Base-by-base conservation (phyloP, 2,888 invertebrate genomes). In the Ophion slaviceki region DNA sequence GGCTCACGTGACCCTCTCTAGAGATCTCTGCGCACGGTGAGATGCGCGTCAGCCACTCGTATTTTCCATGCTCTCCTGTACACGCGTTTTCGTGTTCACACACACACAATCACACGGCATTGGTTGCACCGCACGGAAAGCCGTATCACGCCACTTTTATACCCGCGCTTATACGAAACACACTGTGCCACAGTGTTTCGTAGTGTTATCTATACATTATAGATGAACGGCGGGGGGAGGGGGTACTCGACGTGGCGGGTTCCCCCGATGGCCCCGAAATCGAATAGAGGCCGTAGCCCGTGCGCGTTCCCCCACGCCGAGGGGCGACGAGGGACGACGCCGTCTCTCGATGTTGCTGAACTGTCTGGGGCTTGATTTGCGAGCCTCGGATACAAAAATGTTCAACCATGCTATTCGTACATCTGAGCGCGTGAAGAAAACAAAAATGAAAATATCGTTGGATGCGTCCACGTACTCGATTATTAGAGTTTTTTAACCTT, bases 1-100 rank as follows among this genome's bases (percentile, higher is more conserved):
- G 67, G 59, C 80, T 87, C 89, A 89, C 89, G 89, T 88, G 88
- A 87, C 70, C 76, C 71, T 64, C 45, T 47, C 77, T 80, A 83
- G 80, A 81, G 83, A 82, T 84, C 82, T 84, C 82, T 88, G 88
- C 84, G 61, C 78, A 28, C 53, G 68, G 24, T 14, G 76, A n/a
- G 76, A 74, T 80, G 88, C 86, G 89, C 89, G 79, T 71, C 78
- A 64, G 67, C 28, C 14, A 59, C 59, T 10, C 62, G 72, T 82
- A 85, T 82, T 81, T 74, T 81, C 77, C 70, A 74, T 70, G 68
- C 71, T 67, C 6, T 14, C 45, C 14, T 74, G 59, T 67, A 75
- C 32, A 57, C 36, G 24, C 57, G 24, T 11, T 61, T 45, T 40
- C 47, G 62, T 70, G 24, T 28, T 36, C 36, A 20, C 17, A 20